These are phyloP conservation scores for Herpetotheres cachinnans DNA, from an alignment of 2,113 vertebrate genomes.

Conservation along the genomic window DNA sequence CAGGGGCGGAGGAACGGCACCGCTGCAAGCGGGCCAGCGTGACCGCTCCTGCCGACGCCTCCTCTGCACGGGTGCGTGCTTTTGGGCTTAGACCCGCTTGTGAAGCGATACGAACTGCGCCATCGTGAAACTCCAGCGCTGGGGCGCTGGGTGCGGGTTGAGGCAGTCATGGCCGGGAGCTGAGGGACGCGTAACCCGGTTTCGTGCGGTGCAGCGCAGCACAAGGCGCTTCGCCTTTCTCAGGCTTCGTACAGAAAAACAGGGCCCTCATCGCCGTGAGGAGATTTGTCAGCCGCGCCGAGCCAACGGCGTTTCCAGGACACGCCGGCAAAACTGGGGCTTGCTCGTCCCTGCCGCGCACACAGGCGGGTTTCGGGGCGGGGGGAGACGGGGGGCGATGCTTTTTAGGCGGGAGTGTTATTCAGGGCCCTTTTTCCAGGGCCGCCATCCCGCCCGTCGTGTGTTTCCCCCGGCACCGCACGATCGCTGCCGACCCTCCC, in stretches of 20 bases:
- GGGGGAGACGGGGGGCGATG: too few relatives aligned
- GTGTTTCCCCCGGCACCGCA: fast-evolving
- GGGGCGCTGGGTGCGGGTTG: too few relatives aligned
- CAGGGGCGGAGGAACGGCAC: not conserved
- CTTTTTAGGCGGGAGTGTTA: fast-evolving
- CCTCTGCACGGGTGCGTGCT: fast-evolving
- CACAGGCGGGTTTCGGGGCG: too few relatives aligned
- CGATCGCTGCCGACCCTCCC: not conserved
- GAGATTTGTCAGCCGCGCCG: fast-evolving
- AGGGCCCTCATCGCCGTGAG: not conserved
- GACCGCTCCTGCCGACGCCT: fast-evolving
- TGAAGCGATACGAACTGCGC: fast-evolving
- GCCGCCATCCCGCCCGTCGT: fast-evolving
- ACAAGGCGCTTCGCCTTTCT: fast-evolving
- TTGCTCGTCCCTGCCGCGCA: not conserved
- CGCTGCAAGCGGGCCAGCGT: fast-evolving
- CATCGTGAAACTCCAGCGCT: fast-evolving
- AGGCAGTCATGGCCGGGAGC: too few relatives aligned
- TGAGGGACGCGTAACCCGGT: fast-evolving
- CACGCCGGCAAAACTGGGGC: fast-evolving
- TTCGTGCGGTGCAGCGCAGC: fast-evolving
- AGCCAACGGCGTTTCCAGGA: fast-evolving
- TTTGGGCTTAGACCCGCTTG: not conserved
- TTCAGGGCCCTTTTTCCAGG: not conserved
- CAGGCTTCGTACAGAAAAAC: not conserved